phyloP scores from a whole-genome alignment of 2,797 vertebrate species.

The Rhinella marina region DNA sequence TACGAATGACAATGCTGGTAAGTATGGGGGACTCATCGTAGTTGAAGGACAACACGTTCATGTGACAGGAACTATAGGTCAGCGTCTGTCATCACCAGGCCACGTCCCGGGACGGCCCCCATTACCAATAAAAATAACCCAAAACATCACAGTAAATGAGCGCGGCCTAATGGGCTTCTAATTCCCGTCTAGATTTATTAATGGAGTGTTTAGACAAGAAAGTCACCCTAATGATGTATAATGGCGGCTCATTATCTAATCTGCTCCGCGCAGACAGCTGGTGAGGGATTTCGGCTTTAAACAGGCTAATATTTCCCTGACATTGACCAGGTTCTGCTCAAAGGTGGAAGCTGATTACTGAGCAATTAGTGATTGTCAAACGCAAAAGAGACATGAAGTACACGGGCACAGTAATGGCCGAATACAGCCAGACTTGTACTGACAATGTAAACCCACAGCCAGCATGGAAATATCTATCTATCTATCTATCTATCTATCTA shows the following conservation, averaged over 20 bases:
- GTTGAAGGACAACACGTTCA: background rate
- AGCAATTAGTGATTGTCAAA: constrained; percentile 56
- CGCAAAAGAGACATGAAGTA: constrained; percentile 26
- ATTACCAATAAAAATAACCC: background rate
- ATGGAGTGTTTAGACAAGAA: constrained; percentile 76
- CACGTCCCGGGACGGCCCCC: background rate
- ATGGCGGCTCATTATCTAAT: constrained; percentile 79
- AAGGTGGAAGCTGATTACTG: constrained; percentile 49
- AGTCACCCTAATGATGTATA: constrained; percentile 79
- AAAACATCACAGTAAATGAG: constrained; percentile 1
- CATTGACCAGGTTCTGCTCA: constrained; percentile 57
- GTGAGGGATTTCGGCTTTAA: constrained; percentile 77
- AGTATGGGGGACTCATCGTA: background rate
- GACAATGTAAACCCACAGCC: background rate
- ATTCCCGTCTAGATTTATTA: constrained; percentile 71
- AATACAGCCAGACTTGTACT: background rate
- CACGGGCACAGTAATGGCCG: background rate
- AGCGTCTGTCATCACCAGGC: background rate
- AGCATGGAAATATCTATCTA: background rate
- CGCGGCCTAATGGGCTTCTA: constrained; percentile 59
- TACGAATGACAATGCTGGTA: no score
- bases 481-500: constrained; percentile 7
- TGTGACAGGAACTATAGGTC: background rate
- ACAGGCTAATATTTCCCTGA: constrained; percentile 62
- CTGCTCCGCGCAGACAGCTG: constrained; percentile 79